Conservation (phyloP, 2,113 vertebrate genomes). For the Otis tarda region DNA sequence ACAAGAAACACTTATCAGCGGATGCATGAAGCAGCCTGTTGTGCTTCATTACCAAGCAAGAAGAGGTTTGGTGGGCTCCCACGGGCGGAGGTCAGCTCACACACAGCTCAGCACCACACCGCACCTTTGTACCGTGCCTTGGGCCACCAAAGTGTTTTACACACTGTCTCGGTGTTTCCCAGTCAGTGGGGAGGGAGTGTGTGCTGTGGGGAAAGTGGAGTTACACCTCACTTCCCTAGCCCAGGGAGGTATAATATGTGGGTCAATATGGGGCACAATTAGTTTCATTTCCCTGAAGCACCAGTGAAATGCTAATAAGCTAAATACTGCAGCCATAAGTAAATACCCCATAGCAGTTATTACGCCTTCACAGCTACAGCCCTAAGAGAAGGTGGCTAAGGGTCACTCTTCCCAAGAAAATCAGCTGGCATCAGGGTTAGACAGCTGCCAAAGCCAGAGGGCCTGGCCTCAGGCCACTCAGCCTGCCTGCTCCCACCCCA, state of each 20-base stretch:
- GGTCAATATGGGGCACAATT: background rate
- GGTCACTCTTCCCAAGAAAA: background rate
- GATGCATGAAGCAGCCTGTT: background rate
- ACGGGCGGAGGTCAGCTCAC: rapidly evolving
- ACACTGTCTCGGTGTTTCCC: background rate
- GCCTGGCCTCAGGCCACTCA: background rate
- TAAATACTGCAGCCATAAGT: background rate
- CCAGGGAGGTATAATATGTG: background rate
- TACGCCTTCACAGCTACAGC: background rate
- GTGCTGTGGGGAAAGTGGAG: background rate
- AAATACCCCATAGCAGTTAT: rapidly evolving
- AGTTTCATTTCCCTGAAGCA: background rate
- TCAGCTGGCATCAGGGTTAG: background rate
- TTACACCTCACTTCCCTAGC: background rate
- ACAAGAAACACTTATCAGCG: background rate
- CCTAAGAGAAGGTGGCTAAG: background rate
- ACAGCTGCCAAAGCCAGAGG: background rate
- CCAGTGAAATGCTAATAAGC: background rate
- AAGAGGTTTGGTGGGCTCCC: background rate
- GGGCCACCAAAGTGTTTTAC: background rate
- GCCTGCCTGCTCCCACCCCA: background rate
- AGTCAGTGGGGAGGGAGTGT: rapidly evolving
- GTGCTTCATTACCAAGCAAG: background rate
- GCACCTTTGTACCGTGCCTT: background rate
- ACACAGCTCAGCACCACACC: background rate